Evolutionary conservation across 2,888 invertebrate species (phyloP).

Genomic region (Pachliopta kotzebuea): DNA sequence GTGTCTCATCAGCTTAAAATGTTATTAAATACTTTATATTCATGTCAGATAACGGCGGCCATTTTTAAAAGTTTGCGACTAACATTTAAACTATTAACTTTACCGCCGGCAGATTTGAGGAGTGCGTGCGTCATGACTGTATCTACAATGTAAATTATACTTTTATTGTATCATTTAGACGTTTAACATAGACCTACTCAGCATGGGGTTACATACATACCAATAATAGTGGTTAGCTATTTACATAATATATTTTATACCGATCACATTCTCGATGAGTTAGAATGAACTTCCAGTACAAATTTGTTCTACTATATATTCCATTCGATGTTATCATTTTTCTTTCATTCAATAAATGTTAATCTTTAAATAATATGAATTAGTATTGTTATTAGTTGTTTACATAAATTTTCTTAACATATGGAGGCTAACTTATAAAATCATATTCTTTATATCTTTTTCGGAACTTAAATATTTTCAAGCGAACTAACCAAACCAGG

Average conservation of each 20-base stretch:
- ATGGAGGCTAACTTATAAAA: no score
- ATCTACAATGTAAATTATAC: conserved; percentile 19
- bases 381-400: no score
- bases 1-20: background rate
- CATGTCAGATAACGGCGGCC: background rate
- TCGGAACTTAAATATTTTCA: no score
- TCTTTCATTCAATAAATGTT: no score
- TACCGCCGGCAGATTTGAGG: background rate
- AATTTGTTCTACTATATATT: no score
- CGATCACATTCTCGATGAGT: background rate
- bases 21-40: conserved; percentile 4
- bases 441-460: no score
- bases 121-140: conserved; percentile 1
- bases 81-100: conserved; percentile 4
- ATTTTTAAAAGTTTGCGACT: conserved; percentile 1
- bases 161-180: conserved; percentile 15
- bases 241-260: conserved; percentile 5
- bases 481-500: no score
- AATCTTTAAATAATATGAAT: no score
- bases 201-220: conserved; percentile 10
- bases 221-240: conserved; percentile 3
- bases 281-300: background rate
- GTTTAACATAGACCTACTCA: conserved; percentile 15
- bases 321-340: no score
- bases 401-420: no score